Conservation (phyloP, 64 coral and sea anemone species). For the Dendrophyllia cribrosa region DNA sequence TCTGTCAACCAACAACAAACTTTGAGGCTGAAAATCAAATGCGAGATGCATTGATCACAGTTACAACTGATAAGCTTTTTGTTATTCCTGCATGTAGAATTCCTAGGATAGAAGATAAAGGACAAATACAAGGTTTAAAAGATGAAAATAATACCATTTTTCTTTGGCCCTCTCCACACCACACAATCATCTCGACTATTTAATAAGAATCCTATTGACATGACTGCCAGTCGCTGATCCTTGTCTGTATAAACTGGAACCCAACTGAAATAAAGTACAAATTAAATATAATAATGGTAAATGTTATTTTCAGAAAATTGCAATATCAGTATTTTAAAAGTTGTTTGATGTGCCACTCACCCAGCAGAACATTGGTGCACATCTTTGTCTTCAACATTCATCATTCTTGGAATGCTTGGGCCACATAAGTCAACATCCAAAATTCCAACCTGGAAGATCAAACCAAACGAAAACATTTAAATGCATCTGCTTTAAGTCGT, state of each 20-base stretch:
- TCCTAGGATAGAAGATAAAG: background rate
- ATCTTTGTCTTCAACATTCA: conserved; percentile 90
- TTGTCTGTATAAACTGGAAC: conserved; percentile 96
- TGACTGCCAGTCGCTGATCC: conserved; percentile 90
- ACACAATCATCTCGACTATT: conserved; percentile 86
- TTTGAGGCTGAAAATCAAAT: too few relatives aligned
- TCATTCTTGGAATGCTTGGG: conserved; percentile 99
- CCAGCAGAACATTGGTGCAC: conserved; percentile 98
- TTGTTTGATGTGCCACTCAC: conserved; percentile 31
- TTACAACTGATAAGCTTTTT: too few relatives aligned
- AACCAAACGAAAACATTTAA: background rate
- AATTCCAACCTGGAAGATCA: conserved; percentile 78
- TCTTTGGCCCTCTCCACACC: conserved; percentile 99
- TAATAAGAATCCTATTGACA: conserved; percentile 98
- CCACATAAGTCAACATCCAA: conserved; percentile 96
- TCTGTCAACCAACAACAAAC: too few relatives aligned
- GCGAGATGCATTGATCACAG: too few relatives aligned
- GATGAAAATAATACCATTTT: conserved; percentile 79
- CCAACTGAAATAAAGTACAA: conserved; percentile 71
- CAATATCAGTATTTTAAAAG: background rate
- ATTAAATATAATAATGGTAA: background rate
- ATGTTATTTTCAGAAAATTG: background rate
- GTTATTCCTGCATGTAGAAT: too few relatives aligned
- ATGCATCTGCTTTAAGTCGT: too few relatives aligned
- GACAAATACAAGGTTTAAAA: background rate